These are phyloP conservation scores for Columba guinea DNA, from an alignment of 2,797 vertebrate genomes.

Conservation along the genomic window DNA sequence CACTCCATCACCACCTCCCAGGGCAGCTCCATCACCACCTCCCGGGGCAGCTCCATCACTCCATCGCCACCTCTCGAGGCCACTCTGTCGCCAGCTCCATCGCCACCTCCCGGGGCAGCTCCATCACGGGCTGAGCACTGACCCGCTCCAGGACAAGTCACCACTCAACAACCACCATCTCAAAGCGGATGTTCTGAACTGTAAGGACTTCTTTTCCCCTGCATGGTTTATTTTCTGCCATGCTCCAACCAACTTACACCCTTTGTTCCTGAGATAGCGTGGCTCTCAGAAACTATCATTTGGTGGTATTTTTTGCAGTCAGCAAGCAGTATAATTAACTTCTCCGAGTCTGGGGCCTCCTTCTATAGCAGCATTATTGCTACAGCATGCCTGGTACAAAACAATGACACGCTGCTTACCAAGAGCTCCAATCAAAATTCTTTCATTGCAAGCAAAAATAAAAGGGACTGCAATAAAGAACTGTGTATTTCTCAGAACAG, in stretches of 20 bases:
- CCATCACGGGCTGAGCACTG: too few relatives aligned
- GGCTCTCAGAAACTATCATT: not conserved
- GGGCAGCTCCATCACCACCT: too few relatives aligned
- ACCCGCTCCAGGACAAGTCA: not conserved
- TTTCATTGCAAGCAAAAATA: not conserved
- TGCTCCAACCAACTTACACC: not conserved
- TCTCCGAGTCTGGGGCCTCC: not conserved
- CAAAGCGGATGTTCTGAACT: not conserved
- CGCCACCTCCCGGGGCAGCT: too few relatives aligned
- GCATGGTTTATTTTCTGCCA: not conserved
- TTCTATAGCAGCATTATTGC: not conserved
- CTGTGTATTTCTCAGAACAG: not conserved
- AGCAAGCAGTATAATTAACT: not conserved
- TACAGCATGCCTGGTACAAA: not conserved
- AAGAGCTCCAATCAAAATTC: not conserved
- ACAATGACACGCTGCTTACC: not conserved
- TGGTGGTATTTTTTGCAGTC: not conserved
- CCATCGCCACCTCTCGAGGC: too few relatives aligned
- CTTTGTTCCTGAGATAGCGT: not conserved
- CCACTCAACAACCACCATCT: fast-evolving
- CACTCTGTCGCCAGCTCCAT: too few relatives aligned
- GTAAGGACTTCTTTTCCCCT: not conserved
- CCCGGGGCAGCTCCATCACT: too few relatives aligned
- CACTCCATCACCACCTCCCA: too few relatives aligned
- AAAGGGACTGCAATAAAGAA: not conserved